Evolutionary conservation across 2,888 invertebrate genomes (phyloP).

Genomic region (Tillus elongatus): DNA sequence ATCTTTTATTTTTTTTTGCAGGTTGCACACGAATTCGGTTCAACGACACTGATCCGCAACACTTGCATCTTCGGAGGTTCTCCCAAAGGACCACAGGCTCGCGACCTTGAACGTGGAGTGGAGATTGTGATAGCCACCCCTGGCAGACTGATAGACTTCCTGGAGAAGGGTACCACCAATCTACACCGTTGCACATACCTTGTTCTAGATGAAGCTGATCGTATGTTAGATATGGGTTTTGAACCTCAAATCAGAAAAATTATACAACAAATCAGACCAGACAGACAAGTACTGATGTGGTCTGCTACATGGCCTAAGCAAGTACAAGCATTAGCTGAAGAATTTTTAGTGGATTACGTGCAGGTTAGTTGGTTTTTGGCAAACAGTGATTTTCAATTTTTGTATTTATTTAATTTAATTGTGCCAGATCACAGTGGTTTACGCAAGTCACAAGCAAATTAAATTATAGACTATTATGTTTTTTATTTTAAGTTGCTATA

Average conservation of each 20-base stretch:
- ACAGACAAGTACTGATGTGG: conserved; percentile 94
- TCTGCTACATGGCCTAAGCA: conserved; percentile 99
- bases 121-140: conserved; percentile 95
- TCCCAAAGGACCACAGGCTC: conserved; percentile 88
- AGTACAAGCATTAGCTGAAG: conserved; percentile 90
- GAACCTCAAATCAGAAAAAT: conserved; percentile 95
- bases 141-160: conserved; percentile 85
- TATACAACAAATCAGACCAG: conserved; percentile 85
- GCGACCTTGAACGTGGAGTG: conserved; percentile 81
- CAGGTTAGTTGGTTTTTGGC: too few relatives aligned
- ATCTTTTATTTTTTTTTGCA: not conserved
- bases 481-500: too few relatives aligned
- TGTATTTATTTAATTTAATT: too few relatives aligned
- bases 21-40: conserved; percentile 88
- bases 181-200: conserved; percentile 82
- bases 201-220: conserved; percentile 90
- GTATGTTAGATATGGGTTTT: conserved; percentile 98
- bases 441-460: not conserved
- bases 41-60: conserved; percentile 75
- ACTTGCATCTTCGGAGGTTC: conserved; percentile 98
- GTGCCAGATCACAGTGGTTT: not conserved
- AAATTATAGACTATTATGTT: too few relatives aligned
- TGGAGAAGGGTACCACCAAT: conserved; percentile 81
- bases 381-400: conserved; percentile 67
- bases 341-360: conserved; percentile 88